phyloP scores from a whole-genome alignment of 1,140 invertebrate genomes.

The Trichonephila clavipes region DNA sequence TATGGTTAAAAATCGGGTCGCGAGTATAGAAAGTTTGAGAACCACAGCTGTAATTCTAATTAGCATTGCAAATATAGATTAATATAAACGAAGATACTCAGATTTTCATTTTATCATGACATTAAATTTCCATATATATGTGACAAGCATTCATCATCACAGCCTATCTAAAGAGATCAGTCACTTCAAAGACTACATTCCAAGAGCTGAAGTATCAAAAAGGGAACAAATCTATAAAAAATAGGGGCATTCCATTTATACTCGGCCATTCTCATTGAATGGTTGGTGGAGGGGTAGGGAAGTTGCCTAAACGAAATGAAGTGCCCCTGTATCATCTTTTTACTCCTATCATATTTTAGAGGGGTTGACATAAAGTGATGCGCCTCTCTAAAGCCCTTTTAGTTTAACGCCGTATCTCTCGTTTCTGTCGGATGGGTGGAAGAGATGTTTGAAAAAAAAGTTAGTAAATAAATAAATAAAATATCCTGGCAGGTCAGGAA shows the following conservation, averaged over 20 bases:
- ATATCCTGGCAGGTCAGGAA: neutral
- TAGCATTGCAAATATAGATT: too few relatives aligned
- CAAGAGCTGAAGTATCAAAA: neutral
- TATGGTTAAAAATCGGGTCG: too few relatives aligned
- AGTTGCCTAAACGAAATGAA: slow-evolving; percentile 21
- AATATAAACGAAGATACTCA: neutral
- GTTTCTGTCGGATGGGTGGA: neutral
- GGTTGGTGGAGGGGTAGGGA: neutral
- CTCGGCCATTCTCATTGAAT: neutral
- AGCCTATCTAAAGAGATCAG: neutral
- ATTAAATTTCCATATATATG: neutral
- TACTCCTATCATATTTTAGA: neutral
- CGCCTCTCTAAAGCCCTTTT: slow-evolving; percentile 21
- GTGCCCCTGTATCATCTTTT: slow-evolving; percentile 8
- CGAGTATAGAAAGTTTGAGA: too few relatives aligned
- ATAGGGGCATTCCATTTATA: neutral
- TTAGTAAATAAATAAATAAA: neutral
- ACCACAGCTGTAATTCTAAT: too few relatives aligned
- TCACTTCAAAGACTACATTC: neutral
- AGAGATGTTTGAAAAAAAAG: neutral
- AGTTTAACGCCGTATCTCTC: neutral
- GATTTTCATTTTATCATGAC: neutral
- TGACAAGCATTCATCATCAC: neutral
- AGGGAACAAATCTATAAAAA: neutral
- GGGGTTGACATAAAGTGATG: neutral